phyloP scores from a whole-genome alignment of 1,140 invertebrate species.

The Drosophila quadrilineata region DNA sequence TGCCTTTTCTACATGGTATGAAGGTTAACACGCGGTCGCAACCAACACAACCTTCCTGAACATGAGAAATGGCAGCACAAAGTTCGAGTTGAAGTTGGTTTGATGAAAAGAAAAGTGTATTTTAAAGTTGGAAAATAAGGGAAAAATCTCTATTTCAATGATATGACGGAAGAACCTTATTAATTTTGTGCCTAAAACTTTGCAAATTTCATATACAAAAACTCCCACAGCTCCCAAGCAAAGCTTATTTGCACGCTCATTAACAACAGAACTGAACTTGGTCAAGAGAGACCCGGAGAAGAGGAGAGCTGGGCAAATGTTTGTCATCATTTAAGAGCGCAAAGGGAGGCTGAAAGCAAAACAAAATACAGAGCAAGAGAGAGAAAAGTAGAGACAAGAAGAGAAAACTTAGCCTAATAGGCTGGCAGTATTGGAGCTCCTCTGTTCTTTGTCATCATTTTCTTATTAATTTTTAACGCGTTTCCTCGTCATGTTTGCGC shows the following conservation, averaged over 20 bases:
- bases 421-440: conserved; percentile 14
- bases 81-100: conserved; percentile 12
- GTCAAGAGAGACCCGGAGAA: conserved; percentile 15
- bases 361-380: too few species aligned
- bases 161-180: too few species aligned
- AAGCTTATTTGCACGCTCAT: conserved; percentile 49
- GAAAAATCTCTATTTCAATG: too few species aligned
- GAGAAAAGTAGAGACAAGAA: background rate
- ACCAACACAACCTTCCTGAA: conserved; percentile 27
- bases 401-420: conserved; percentile 17
- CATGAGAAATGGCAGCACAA: conserved; percentile 56
- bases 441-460: conserved; percentile 26
- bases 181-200: conserved; percentile 49
- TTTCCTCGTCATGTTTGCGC: conserved; percentile 3
- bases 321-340: conserved; percentile 30
- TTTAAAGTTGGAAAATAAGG: too few species aligned
- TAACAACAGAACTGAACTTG: conserved; percentile 28
- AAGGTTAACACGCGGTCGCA: conserved; percentile 51
- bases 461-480: conserved; percentile 27
- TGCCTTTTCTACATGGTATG: too few species aligned
- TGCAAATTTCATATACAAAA: too few species aligned
- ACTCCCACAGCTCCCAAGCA: too few species aligned
- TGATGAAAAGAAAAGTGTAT: conserved; percentile 3
- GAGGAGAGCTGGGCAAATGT: conserved; percentile 49
- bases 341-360: background rate